A percentile compares a stretch with the other conserved stretches of the same genome.
phyloP scores from a whole-genome alignment of 2,113 vertebrate species.

The Microcebus griseorufus region DNA sequence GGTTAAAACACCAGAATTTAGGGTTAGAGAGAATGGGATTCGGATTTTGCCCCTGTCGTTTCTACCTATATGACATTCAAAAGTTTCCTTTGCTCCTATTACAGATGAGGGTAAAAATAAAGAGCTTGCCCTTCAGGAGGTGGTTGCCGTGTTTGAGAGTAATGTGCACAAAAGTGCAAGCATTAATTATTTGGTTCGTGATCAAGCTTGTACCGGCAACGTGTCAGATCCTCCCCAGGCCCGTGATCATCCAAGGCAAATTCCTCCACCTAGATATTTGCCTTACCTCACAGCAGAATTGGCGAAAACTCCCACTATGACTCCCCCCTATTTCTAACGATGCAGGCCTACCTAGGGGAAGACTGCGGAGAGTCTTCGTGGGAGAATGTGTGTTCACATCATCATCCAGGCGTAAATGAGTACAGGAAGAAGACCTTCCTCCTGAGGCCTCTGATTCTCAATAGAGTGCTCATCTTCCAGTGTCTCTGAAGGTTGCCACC shows the following conservation, averaged over 20 bases:
- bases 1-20: background rate
- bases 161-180: background rate
- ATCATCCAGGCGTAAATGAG: background rate
- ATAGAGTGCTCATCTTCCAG: background rate
- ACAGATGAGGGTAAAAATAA: background rate
- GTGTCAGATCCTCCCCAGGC: background rate
- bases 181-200: background rate
- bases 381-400: fast-evolving
- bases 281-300: background rate
- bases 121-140: background rate
- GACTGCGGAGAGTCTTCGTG: background rate
- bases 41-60: background rate
- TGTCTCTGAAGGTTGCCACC: background rate
- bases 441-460: background rate
- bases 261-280: background rate
- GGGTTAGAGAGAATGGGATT: background rate
- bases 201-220: background rate
- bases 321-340: background rate
- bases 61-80: background rate
- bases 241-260: background rate
- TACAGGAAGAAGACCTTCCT: background rate
- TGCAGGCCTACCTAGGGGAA: background rate
- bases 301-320: background rate
- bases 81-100: background rate
- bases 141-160: background rate